Evolutionary conservation across 2,888 invertebrate genomes (phyloP).

Genomic region (Stramonita haemastoma): DNA sequence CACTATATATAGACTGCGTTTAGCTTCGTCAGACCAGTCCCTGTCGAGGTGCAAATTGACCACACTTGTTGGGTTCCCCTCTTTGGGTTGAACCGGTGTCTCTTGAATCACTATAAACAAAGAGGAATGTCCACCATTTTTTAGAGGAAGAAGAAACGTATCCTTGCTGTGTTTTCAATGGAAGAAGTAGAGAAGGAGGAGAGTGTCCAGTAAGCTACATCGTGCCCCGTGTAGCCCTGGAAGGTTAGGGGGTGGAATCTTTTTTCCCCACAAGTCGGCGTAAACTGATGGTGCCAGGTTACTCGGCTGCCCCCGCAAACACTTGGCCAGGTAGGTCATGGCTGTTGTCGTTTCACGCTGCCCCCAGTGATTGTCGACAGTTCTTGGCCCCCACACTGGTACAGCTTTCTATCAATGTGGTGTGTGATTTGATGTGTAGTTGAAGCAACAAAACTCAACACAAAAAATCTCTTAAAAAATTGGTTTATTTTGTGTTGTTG

Average conservation of each 20-base stretch:
- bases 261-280: too few species aligned
- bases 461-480: constrained; percentile 6
- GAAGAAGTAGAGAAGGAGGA: not conserved
- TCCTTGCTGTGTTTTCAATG: constrained; percentile 13
- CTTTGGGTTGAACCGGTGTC: not conserved
- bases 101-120: not conserved
- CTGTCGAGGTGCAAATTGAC: constrained; percentile 1
- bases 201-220: constrained; percentile 4
- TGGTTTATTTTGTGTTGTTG: constrained; percentile 9
- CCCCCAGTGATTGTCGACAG: constrained; percentile 23
- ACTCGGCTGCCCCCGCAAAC: not conserved
- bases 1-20: not conserved
- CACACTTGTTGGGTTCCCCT: not conserved
- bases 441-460: constrained; percentile 24
- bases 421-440: constrained; percentile 38
- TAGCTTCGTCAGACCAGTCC: constrained; percentile 23
- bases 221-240: constrained; percentile 24
- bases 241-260: not conserved
- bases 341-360: constrained; percentile 16
- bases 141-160: not conserved
- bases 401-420: constrained; percentile 20
- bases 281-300: constrained; percentile 25
- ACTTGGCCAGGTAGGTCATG: not conserved
- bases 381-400: not conserved
- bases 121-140: constrained; percentile 9